Base-by-base conservation (phyloP, 2,113 vertebrate genomes). In the Cyprinodon brontotheroides region DNA sequence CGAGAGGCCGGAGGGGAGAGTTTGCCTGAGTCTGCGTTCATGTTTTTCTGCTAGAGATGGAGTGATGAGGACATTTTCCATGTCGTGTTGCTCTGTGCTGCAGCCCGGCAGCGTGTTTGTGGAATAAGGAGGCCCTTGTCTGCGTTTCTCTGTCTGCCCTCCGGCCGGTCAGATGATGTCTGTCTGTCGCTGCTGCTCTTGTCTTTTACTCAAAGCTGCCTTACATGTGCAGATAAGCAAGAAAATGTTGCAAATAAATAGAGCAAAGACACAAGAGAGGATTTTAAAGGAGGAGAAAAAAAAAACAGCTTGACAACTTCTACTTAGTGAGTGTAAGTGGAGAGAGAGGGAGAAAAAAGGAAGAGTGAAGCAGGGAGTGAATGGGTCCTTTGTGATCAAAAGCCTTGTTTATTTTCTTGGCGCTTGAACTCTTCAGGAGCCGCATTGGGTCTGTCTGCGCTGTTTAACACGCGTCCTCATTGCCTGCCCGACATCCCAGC, bases 361-460 rank as follows among this genome's bases (percentile, higher is more conserved):
- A 60, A 68, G 68, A 62, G 67, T 67, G 68, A 68, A 62, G 65
- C 88, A 72, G 90, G 74, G 73, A 88, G 89, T 94, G 94, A 95
- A 95, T 95, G 93, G 94, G 87, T 87, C 92, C 94, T 95, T 96
- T 95, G 95, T 95, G 91, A 94, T 95, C 92, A 92, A 93, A 93
- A 93, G 90, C 74, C 89, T 93, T 93, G 92, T 94, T 95, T 95
- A 93, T 95, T 95, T 95, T 94, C 91, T 94, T 85, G 91, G 91
- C 87, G 89, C 92, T 94, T 90, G 91, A 94, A 90, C 88, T 87
- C 87, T 86, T 92, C 87, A 90, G 92, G 77, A 94, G 92, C 92
- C 92, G 92, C 92, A 85, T 93, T 72, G 84, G 89, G 85, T 73
- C 82, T 86, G 90, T 93, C 87, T 83, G 74, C 65, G 22, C 87